These are phyloP conservation scores for Thryonomys swinderianus DNA, from an alignment of 2,113 vertebrate genomes.

Conservation along the genomic window DNA sequence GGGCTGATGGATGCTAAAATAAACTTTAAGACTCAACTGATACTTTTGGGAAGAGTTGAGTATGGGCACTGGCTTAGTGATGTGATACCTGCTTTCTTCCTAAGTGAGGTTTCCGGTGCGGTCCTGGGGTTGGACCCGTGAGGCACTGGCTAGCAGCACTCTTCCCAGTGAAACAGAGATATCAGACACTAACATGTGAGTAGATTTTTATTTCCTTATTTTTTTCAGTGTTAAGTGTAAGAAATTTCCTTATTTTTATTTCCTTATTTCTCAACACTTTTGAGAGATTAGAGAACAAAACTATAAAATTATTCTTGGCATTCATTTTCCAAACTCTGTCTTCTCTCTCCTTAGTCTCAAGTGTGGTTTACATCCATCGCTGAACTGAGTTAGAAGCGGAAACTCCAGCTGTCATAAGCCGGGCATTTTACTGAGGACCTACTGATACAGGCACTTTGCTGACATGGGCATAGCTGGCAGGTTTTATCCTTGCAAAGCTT, in stretches of 20 bases:
- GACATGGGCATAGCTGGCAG: not conserved
- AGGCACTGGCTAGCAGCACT: rapidly evolving
- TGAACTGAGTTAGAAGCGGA: not conserved
- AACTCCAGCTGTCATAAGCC: not conserved
- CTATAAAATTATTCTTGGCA: not conserved
- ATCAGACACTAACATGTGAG: no score
- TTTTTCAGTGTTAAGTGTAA: no score
- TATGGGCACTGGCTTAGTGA: no score
- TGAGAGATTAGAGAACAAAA: not conserved
- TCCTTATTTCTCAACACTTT: not conserved
- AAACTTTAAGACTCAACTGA: not conserved
- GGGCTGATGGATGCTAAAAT: not conserved
- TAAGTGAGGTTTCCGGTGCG: not conserved
- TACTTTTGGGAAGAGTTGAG: not conserved
- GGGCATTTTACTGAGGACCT: not conserved
- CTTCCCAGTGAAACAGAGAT: not conserved
- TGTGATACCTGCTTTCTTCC: not conserved
- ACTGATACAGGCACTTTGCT: not conserved
- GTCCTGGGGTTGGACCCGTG: not conserved
- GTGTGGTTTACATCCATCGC: not conserved
- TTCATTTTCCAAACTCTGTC: not conserved
- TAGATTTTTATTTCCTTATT: no score
- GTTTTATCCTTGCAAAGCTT: not conserved
- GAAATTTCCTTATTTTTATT: not conserved
- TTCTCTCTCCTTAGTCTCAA: not conserved